Percentiles rank a stretch among this genome's conserved stretches.
Conservation (phyloP, 2,113 vertebrate species). For the Tupaia tana region DNA sequence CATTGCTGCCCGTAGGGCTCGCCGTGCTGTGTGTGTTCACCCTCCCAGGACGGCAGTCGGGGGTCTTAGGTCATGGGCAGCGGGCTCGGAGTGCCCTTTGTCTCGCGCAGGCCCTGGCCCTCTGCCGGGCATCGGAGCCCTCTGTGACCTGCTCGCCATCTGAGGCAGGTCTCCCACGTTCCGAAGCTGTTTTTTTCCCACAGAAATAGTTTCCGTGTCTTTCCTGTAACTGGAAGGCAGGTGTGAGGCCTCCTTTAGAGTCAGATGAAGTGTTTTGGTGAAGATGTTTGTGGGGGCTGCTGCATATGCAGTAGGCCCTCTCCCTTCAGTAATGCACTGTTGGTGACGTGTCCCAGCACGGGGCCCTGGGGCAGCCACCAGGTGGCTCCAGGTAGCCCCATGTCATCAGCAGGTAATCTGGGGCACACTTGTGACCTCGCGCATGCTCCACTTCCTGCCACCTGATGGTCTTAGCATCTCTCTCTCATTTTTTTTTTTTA, state of each 20-base stretch:
- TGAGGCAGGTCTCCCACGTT: neutral
- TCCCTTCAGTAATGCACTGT: rapidly evolving
- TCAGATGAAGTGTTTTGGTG: neutral
- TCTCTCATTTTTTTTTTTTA: no score
- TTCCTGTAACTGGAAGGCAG: neutral
- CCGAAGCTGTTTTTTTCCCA: neutral
- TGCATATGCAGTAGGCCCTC: rapidly evolving
- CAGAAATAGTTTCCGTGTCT: rapidly evolving
- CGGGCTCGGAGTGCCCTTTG: neutral
- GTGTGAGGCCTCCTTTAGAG: neutral
- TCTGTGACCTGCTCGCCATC: neutral
- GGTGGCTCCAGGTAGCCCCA: neutral
- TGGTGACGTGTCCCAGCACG: neutral
- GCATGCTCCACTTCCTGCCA: neutral
- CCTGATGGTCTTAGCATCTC: neutral
- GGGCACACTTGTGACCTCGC: no score
- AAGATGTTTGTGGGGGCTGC: no score
- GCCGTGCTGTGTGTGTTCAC: neutral
- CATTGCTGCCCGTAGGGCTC: neutral
- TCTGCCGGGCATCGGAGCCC: neutral
- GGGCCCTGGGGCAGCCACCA: neutral
- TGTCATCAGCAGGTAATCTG: neutral
- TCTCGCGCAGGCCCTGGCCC: no score
- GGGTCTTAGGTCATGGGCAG: neutral
- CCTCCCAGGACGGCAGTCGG: no score